Evolutionary conservation across 2,113 vertebrate species (phyloP).

Genomic region (Callipepla californica): DNA sequence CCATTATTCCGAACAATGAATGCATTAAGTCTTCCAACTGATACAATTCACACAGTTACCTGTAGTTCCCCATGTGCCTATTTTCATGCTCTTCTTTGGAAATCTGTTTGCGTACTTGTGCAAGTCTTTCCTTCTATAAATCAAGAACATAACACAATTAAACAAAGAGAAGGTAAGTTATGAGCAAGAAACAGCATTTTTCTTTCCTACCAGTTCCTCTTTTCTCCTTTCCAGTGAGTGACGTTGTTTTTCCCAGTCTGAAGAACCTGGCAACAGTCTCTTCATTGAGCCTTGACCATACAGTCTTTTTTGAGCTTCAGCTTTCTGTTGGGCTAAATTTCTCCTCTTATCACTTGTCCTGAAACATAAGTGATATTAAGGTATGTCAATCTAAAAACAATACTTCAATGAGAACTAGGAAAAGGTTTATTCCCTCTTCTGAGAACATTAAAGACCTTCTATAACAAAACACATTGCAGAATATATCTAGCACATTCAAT

Average conservation of each 20-base stretch:
- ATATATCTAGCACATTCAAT: not conserved
- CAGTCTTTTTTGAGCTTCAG: slow-evolving; percentile 92
- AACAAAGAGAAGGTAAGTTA: not conserved
- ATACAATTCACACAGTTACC: slow-evolving; percentile 78
- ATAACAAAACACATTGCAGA: not conserved
- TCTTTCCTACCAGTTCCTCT: slow-evolving; percentile 90
- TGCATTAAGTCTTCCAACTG: not conserved
- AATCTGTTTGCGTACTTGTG: slow-evolving; percentile 95
- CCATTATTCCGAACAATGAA: not conserved
- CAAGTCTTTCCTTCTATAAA: slow-evolving; percentile 94
- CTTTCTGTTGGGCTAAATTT: slow-evolving; percentile 97
- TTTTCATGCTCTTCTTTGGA: slow-evolving; percentile 96
- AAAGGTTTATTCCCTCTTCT: not conserved
- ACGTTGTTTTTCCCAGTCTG: slow-evolving; percentile 95
- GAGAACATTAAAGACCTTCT: not conserved
- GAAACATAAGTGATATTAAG: slow-evolving; percentile 44
- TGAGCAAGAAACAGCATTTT: not conserved
- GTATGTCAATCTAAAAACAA: not conserved
- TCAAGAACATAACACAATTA: slow-evolving; percentile 64
- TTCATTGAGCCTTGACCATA: slow-evolving; percentile 93
- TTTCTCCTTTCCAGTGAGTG: slow-evolving; percentile 91
- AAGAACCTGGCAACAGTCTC: slow-evolving; percentile 89
- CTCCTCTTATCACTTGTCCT: slow-evolving; percentile 97
- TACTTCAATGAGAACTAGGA: not conserved
- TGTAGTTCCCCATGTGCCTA: slow-evolving; percentile 96